Percentiles rank a stretch among this genome's conserved stretches.
phyloP scores from a whole-genome alignment of 2,113 vertebrate genomes.

The Sinocyclocheilus maitianheensis region DNA sequence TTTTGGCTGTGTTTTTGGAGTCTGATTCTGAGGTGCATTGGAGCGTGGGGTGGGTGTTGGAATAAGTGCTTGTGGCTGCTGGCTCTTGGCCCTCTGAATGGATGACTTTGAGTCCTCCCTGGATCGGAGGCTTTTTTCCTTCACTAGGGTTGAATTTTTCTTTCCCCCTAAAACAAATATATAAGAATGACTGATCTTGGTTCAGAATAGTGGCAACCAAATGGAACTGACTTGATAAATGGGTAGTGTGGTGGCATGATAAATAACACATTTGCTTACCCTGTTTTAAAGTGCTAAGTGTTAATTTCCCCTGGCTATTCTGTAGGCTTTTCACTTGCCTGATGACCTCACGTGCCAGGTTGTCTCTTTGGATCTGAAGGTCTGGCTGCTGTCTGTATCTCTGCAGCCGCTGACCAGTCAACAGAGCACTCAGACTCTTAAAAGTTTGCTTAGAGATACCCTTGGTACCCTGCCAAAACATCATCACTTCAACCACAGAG shows the following conservation, averaged over 20 bases:
- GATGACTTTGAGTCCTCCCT: neutral
- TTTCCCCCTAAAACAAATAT: constrained; percentile 33
- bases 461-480: constrained; percentile 61
- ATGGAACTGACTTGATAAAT: neutral
- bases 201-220: constrained; percentile 5
- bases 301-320: constrained; percentile 10
- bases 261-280: constrained; percentile 51
- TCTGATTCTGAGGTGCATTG: constrained; percentile 35
- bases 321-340: constrained; percentile 52
- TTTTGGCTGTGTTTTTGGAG: constrained; percentile 17
- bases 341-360: constrained; percentile 56
- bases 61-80: constrained; percentile 27
- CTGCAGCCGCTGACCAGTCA: constrained; percentile 65
- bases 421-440: constrained; percentile 59
- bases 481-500: neutral
- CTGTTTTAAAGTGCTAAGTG: constrained; percentile 20
- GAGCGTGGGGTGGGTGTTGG: constrained; percentile 52
- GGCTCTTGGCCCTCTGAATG: constrained; percentile 7
- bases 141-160: neutral
- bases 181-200: neutral
- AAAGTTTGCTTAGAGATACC: constrained; percentile 65
- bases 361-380: constrained; percentile 60
- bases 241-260: neutral
- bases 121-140: constrained; percentile 20
- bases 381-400: constrained; percentile 58